Evolutionary conservation across 2,797 vertebrate species (phyloP), one percentile per base, ranked within the genome.

Genomic region (Pangasius sanitwongsei): DNA sequence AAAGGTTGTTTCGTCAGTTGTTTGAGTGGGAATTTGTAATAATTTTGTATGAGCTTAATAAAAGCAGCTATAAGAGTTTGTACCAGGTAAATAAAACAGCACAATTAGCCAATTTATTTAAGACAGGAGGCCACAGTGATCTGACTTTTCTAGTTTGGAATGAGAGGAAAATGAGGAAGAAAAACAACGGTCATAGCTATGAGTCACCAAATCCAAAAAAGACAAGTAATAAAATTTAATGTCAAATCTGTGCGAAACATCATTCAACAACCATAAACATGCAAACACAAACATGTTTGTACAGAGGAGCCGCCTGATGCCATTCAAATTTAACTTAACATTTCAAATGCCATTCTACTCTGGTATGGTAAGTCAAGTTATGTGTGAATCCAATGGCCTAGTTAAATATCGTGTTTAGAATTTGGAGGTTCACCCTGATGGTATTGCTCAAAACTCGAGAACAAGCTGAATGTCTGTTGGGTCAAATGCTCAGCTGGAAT

Each of bases 211-310:
- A 87, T 70, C 88, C 89, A 8, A 61, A 83, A 72, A 95, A 93
- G 92, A 96, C 95, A 91, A 96, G 94, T 95, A 94, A 95, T 94
- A 91, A 94, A 95, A 96, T 95, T 96, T 95, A 96, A 95, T 96
- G 89, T 95, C 94, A 95, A 89, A 87, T 92, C 48, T 87, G 83
- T 85, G 92, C 90, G 89, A 94, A 94, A 95, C 91, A 93, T 92
- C 93, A 95, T 94, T 93, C 88, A 94, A 94, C 93, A 95, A 93
- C 93, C 75, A 93, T 92, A 88, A 93, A 94, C 96, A 96, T 96
- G 95, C 96, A 95, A 95, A 92, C 81, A 89, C 90, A 93, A 90
- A 87, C 91, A 92, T 92, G 86, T 86, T 88, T 92, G 90, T 93
- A 95, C 92, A 94, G 78, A 87, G 28, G 82, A 82, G 85, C 74